Evolutionary conservation across 1,140 invertebrate genomes (phyloP), one percentile per base, ranked within the genome.

Genomic region (Phenacoccus solenopsis): DNA sequence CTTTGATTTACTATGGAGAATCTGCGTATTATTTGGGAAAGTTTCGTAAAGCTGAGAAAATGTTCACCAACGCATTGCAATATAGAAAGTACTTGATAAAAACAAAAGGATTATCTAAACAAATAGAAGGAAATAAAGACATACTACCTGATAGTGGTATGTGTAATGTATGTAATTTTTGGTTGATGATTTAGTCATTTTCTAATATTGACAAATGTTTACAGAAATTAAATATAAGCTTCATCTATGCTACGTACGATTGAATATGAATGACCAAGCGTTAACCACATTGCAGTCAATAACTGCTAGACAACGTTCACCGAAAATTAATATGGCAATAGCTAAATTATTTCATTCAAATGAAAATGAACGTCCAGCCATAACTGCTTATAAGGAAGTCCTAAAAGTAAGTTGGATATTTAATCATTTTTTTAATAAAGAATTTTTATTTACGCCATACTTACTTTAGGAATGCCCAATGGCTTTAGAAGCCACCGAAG

Each of bases 181-280:
- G n/a, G n/a, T n/a, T n/a, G 1, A 49, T 38, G 27, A 57, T 24
- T 67, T 13, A 38, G 4, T 49, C 70, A 13, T 28, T 71, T 38
- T 68, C 32, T 22, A 57, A 77, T n/a, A n/a, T n/a, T n/a, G n/a
- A n/a, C n/a, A n/a, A n/a, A n/a, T n/a, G 74, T 70, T 78, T 79
- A 21, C 80, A 81, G 88, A 90, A 74, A 84, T 91, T n/a, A 90
- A 90, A 77, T 91, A 86, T 76, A 85, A 88, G 77, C 84, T 90
- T 49, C 84, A 90, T 77, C 75, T 84, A 22, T 91, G 90, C 77
- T 80, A 86, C 72, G 76, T 84, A 0, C 83, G 87, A 70, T 77
- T 86, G 59, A 87, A 88, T 74, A 85, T 88, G 70, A 79, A 78
- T 4, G 77, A 79, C 59, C 82, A 87, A 78, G 88, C 88, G 0